Base-by-base conservation (phyloP, 2,888 invertebrate genomes). In the Ariolimax columbianus region DNA sequence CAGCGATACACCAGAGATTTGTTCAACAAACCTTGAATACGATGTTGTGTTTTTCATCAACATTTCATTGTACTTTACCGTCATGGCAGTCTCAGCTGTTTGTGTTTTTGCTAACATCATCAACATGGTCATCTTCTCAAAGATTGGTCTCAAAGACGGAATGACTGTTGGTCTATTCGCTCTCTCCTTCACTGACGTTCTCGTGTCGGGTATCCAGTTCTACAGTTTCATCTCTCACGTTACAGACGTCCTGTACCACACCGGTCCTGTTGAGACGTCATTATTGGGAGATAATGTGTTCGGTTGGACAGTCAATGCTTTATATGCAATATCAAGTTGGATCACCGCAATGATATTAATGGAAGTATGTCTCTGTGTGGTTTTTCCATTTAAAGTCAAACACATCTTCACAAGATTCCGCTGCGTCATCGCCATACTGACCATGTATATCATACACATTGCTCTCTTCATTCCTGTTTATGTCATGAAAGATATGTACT, bases 361-460 rank as follows among this genome's bases (percentile, higher is more conserved):
- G 0, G 82, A 82, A 70, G 59, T 75, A 73, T 82, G 82, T 40
- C 17, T 82, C 33, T 82, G 82, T 59, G 82, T 82, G 9, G 75
- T 75, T 7, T 82, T 19, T 33, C 82, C 82, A 0, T 82, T 82
- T 30, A 55, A 63, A 19, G 82, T 82, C 11, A 78, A 78, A 38
- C 63, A 78, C 23, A 36, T 75, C 55, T 82, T 82, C 59, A 82
- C 82, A 11, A n/a, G 75, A 33, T 38, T 38, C 6, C 73, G 82
- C 43, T 82, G 73, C 11, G 40, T 63, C n/a, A n/a, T 73, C 17
- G 43, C 33, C 4, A 73, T 75, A 26, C 3, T 75, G 36, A 63
- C 30, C 26, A 77, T 83, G 6, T 83, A 77, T 51, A n/a, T 77
- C 0, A 33, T 70, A 26, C 33, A 68, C 55, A 3, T 51, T 9